A percentile compares a stretch with the other conserved stretches of the same genome.
phyloP scores from a whole-genome alignment of 2,797 vertebrate genomes.

The Phalloptychus januarius region DNA sequence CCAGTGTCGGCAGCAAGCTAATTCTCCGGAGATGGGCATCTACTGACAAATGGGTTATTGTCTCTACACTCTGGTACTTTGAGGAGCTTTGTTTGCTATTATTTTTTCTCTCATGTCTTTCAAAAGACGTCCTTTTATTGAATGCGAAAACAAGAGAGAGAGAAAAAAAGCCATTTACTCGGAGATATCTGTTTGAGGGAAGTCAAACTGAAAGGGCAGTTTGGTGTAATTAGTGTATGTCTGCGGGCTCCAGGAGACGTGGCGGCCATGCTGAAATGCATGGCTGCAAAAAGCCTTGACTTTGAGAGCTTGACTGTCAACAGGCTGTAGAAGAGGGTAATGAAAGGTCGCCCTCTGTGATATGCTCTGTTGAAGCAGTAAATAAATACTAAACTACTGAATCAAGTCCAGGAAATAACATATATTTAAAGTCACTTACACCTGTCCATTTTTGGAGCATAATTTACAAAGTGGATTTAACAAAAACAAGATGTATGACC shows the following conservation, averaged over 20 bases:
- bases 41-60: constrained; percentile 47
- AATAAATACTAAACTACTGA: constrained; percentile 34
- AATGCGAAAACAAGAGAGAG: neutral
- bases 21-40: constrained; percentile 46
- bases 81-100: constrained; percentile 36
- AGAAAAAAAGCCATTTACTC: constrained; percentile 43
- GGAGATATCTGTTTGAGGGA: constrained; percentile 47
- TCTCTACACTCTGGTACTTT: constrained; percentile 24
- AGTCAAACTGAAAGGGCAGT: constrained; percentile 57
- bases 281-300: too few species aligned
- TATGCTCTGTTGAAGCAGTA: constrained; percentile 5
- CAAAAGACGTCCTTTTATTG: constrained; percentile 41
- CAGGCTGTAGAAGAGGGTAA: constrained; percentile 20
- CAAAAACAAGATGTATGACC: neutral
- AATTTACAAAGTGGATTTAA: neutral
- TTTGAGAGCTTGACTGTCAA: constrained; percentile 44
- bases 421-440: neutral
- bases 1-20: constrained; percentile 26
- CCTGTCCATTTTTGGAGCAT: neutral
- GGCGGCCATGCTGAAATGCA: constrained; percentile 28
- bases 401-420: constrained; percentile 5
- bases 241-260: constrained; percentile 26
- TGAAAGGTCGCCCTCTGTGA: constrained; percentile 43
- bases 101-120: constrained; percentile 23
- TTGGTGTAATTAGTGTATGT: constrained; percentile 64